These are phyloP conservation scores for Psilanteris sp. DNA, from an alignment of 1,140 invertebrate genomes.

Conservation along the genomic window DNA sequence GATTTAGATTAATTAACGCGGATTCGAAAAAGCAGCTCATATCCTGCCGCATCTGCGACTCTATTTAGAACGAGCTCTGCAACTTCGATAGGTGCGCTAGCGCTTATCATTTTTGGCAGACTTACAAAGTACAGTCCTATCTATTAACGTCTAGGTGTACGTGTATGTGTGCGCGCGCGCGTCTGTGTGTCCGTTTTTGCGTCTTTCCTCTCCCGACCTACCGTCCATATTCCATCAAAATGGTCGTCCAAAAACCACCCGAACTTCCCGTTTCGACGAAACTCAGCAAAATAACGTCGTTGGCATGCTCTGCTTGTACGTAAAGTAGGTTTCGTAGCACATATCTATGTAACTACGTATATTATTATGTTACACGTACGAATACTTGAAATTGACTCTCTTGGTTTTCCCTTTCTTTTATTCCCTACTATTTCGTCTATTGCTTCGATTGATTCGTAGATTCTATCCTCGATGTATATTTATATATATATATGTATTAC, in stretches of 20 bases:
- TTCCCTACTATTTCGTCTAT: conserved; percentile 6
- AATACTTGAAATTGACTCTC: conserved; percentile 34
- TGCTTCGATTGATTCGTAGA: background rate
- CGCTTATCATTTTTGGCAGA: conserved; percentile 65
- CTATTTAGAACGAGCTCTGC: conserved; percentile 55
- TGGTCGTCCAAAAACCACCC: conserved; percentile 22
- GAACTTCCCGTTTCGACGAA: conserved; percentile 44
- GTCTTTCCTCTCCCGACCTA: conserved; percentile 3
- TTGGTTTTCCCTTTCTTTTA: conserved; percentile 1
- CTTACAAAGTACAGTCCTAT: conserved; percentile 57
- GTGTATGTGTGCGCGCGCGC: conserved; percentile 28
- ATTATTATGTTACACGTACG: conserved; percentile 59
- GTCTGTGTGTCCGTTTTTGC: conserved; percentile 33
- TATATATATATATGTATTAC: no score
- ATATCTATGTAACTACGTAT: conserved; percentile 61
- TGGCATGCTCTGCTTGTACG: conserved; percentile 64
- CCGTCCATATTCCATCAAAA: conserved; percentile 1
- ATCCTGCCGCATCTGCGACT: conserved; percentile 54
- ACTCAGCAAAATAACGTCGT: conserved; percentile 58
- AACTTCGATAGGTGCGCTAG: conserved; percentile 50
- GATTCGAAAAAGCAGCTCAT: conserved; percentile 44
- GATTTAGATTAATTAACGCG: conserved; percentile 57
- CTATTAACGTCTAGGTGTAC: conserved; percentile 51
- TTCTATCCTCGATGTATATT: conserved; percentile 3
- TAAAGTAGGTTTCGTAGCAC: conserved; percentile 61